Conservation (phyloP, 2,888 invertebrate genomes). For the Acanthoscelides obtectus region DNA sequence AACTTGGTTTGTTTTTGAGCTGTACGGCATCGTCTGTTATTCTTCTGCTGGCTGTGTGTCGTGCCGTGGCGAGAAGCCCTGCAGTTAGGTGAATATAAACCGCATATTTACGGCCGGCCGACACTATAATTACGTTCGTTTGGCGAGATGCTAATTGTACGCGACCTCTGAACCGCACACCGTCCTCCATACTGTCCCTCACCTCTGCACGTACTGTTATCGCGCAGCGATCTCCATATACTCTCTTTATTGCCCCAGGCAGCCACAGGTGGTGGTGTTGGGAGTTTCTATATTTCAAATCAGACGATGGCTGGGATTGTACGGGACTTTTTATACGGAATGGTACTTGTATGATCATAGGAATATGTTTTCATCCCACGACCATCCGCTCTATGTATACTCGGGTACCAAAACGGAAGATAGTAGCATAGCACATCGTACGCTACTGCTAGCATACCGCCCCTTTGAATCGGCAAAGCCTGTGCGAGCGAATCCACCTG, state of each 20-base stretch:
- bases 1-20: too few relatives aligned
- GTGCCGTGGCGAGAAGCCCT: background rate
- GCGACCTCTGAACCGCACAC: conserved; percentile 2
- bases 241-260: background rate
- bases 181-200: too few relatives aligned
- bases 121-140: conserved; percentile 3
- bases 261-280: background rate
- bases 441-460: too few relatives aligned
- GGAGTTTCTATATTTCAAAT: background rate
- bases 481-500: too few relatives aligned
- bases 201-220: background rate
- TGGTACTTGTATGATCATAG: too few relatives aligned
- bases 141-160: conserved; percentile 4
- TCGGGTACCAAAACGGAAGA: too few relatives aligned
- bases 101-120: background rate
- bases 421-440: too few relatives aligned
- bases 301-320: conserved; percentile 2
- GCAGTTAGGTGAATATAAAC: background rate
- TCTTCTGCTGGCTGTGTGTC: background rate
- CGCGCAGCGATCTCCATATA: background rate
- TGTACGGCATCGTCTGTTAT: background rate
- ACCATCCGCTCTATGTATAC: too few relatives aligned
- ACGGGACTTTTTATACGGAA: background rate
- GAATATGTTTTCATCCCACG: too few relatives aligned
- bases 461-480: too few relatives aligned